phyloP scores from a whole-genome alignment of 1,140 invertebrate genomes.

The Polyergus mexicanus region DNA sequence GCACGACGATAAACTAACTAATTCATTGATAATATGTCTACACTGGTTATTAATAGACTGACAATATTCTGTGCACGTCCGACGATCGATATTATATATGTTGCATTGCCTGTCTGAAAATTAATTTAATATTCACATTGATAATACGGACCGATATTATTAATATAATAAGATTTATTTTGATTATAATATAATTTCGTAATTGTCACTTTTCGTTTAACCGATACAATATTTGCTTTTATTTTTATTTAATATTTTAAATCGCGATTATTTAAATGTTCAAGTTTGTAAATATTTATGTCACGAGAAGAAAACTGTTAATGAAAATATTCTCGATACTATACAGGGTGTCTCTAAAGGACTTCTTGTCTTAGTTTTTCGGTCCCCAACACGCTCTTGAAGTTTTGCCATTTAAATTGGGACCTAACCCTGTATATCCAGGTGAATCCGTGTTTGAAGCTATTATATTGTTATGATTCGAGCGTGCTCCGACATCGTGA shows the following conservation, averaged over 20 bases:
- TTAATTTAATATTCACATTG: conserved; percentile 11
- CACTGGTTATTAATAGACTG: conserved; percentile 6
- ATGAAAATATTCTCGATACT: neutral
- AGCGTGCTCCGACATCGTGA: neutral
- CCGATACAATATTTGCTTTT: neutral
- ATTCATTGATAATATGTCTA: conserved; percentile 55
- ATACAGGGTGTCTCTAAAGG: too few species aligned
- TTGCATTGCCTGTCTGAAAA: neutral
- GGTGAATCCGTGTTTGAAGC: too few species aligned
- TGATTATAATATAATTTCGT: neutral
- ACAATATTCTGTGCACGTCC: neutral
- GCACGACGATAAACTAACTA: conserved; percentile 9
- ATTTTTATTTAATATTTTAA: conserved; percentile 17
- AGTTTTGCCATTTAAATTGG: too few species aligned
- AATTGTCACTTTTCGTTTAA: neutral
- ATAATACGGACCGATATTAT: conserved; percentile 24
- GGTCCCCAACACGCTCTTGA: too few species aligned
- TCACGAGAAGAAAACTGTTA: neutral
- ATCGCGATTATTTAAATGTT: neutral
- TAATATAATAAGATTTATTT: neutral
- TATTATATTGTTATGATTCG: neutral
- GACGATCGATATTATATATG: conserved; percentile 18
- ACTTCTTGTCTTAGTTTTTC: too few species aligned
- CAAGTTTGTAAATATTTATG: neutral
- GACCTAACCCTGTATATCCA: neutral